A percentile compares a stretch with the other conserved stretches of the same genome.
Conservation (phyloP, 2,797 vertebrate species). For the Poeciliopsis turneri region DNA sequence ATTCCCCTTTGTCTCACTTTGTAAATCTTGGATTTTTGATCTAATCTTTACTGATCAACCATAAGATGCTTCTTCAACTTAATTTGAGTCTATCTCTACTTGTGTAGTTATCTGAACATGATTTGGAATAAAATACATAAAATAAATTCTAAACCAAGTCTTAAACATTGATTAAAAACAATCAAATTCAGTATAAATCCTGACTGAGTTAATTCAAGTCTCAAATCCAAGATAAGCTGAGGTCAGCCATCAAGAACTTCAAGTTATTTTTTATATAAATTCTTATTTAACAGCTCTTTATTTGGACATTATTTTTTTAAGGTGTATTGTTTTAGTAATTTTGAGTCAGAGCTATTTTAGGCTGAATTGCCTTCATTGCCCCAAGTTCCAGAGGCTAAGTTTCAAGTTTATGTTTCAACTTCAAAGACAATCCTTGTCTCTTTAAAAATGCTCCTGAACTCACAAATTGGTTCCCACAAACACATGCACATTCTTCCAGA, state of each 20-base stretch:
- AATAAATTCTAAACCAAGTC: not conserved
- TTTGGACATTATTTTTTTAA: not conserved
- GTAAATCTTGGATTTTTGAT: not conserved
- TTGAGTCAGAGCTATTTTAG: not conserved
- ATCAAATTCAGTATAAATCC: not conserved
- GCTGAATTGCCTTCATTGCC: not conserved
- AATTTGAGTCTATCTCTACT: not conserved
- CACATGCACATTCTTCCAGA: constrained; percentile 14
- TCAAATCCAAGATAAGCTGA: not conserved
- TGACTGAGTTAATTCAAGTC: not conserved
- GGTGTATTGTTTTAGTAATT: not conserved
- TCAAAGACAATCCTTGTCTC: too few species aligned
- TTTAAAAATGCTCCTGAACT: not conserved
- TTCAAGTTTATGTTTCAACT: not conserved
- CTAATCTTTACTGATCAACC: not conserved
- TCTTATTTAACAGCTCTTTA: not conserved
- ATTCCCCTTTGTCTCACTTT: not conserved
- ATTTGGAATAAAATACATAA: not conserved
- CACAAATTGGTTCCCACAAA: constrained; percentile 36
- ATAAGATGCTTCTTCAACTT: not conserved
- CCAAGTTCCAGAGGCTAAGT: not conserved
- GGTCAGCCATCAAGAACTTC: not conserved
- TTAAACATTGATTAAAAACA: not conserved
- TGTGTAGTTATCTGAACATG: not conserved
- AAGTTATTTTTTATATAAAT: not conserved